These are phyloP conservation scores for Xenops minutus DNA, from an alignment of 2,797 vertebrate genomes.

Conservation along the genomic window DNA sequence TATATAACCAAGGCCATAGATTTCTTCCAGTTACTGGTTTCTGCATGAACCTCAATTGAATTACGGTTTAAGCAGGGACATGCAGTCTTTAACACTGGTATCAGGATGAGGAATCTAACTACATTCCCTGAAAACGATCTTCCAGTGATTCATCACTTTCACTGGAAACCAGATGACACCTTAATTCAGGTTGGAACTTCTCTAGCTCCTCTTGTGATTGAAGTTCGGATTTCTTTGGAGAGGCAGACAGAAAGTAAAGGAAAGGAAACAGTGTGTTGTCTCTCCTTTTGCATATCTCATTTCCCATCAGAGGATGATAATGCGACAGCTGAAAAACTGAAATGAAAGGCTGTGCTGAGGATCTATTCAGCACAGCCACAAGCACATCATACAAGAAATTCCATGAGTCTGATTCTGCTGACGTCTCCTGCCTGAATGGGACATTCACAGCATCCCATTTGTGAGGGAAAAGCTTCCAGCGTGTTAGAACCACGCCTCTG, in stretches of 20 bases:
- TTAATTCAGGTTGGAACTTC: conserved; percentile 45
- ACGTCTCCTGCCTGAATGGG: background rate
- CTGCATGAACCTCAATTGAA: conserved; percentile 35
- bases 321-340: background rate
- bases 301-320: conserved; percentile 16
- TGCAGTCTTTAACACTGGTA: conserved; percentile 31
- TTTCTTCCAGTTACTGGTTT: conserved; percentile 57
- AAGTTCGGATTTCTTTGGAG: background rate
- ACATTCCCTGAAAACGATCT: conserved; percentile 18
- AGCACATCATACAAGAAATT: conserved; percentile 1
- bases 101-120: conserved; percentile 34
- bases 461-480: background rate
- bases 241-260: conserved; percentile 15
- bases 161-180: conserved; percentile 42
- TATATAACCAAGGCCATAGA: conserved; percentile 36
- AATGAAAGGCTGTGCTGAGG: conserved; percentile 8
- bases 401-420: conserved; percentile 1
- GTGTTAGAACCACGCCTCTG: background rate
- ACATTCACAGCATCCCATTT: background rate
- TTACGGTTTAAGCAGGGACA: conserved; percentile 24
- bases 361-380: background rate
- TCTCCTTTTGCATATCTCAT: conserved; percentile 27
- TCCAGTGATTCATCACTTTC: conserved; percentile 47
- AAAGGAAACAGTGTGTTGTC: background rate
- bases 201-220: background rate